Evolutionary conservation across 2,113 vertebrate genomes (phyloP), one percentile per base, ranked within the genome.

Genomic region (Ploceus nigricollis): DNA sequence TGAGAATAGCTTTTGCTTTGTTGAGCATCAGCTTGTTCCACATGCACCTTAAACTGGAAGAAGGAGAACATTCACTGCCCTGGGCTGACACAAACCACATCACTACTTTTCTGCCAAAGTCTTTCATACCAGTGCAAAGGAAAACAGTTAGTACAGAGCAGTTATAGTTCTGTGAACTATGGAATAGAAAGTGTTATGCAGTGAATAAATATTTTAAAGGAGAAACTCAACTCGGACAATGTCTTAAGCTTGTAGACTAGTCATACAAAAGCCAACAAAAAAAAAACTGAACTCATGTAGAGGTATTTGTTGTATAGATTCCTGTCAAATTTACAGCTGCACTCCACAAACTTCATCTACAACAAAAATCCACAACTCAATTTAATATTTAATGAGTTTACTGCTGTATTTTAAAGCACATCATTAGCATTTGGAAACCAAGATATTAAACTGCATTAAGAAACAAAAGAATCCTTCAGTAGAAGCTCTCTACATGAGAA

Each of bases 31-130:
- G 39, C 21, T 35, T 66, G 35, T 54, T 79, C 60, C 39, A 82
- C 0, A 0, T 12, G 28, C 50, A 66, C 23, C 24, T 63, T 50
- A n/a, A 73, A 40, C 10, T 47, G 51, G 30, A 69, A 54, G 33
- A 82, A 63, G 8, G 42, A 56, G 14, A 79, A 31, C 44, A 13
- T 64, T 71, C 48, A 54, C 35, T 91, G 88, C 54, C 40, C 71
- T 37, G 25, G 40, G 50, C 42, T 70, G 45, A 77, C 63, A 48
- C 12, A 81, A 93, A 91, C 18, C 50, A 69, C 50, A 87, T 24
- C 50, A 16, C 56, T 48, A 37, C 60, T 65, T 53, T 69, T 77
- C 61, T 72, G 42, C 72, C 63, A 24, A 56, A 71, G 37, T 50
- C 45, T 39, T 76, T 90, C 15, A 7, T 4, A 65, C 24, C 70